Evolutionary conservation across 2,888 invertebrate genomes (phyloP).

Genomic region (Temnothorax rugatulus): DNA sequence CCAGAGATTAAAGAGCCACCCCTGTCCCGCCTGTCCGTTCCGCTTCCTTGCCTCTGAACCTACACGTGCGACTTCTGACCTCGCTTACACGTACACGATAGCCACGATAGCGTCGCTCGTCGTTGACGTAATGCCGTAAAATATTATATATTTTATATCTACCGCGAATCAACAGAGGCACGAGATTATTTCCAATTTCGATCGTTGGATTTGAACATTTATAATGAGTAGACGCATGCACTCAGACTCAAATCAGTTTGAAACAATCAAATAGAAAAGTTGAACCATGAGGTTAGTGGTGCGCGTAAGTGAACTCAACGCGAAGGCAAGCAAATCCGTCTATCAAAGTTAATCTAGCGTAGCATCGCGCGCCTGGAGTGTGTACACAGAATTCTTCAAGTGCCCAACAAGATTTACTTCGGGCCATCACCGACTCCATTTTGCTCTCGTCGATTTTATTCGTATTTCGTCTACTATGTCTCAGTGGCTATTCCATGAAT

Average conservation of each 20-base stretch:
- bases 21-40: conserved; percentile 24
- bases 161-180: background rate
- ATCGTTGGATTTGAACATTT: background rate
- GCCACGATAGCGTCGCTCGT: background rate
- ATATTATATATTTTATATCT: conserved; percentile 12
- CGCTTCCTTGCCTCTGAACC: conserved; percentile 37
- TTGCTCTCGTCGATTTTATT: conserved; percentile 37
- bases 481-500: conserved; percentile 42
- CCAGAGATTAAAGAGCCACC: conserved; percentile 63
- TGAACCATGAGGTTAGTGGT: conserved; percentile 4
- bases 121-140: background rate
- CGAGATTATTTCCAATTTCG: background rate
- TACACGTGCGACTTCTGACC: conserved; percentile 40
- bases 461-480: conserved; percentile 36
- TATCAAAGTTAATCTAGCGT: conserved; percentile 50
- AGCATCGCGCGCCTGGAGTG: background rate
- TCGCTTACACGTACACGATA: background rate
- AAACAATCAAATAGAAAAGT: conserved; percentile 31
- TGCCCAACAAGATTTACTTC: conserved; percentile 43
- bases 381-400: conserved; percentile 34
- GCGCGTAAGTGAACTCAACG: conserved; percentile 11
- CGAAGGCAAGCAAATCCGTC: conserved; percentile 35
- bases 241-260: background rate
- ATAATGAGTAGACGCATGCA: background rate
- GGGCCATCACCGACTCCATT: conserved; percentile 33